Base-by-base conservation (phyloP, 2,888 invertebrate species). In the Xylota sylvarum region DNA sequence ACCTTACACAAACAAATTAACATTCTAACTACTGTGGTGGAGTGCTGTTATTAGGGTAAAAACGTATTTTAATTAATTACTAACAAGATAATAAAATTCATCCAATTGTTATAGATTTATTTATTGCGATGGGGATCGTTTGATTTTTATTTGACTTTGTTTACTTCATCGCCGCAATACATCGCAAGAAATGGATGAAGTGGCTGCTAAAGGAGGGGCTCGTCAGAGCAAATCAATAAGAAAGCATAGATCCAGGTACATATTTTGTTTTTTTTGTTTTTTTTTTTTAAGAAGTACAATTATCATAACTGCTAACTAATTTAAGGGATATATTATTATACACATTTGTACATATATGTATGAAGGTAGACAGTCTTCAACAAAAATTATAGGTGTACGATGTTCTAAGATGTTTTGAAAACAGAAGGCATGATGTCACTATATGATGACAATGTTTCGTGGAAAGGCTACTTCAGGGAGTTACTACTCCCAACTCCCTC, bases 201-300 rank as follows among this genome's bases (percentile, higher is more conserved):
- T 67, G 14, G 35, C 72, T 48, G 35, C 82, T 27, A 86, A 86
- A 69, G 86, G 73, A 77, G 81, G 67, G 72, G 72, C 86, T 77
- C 77, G 72, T 19, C 81, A 81, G 43, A 73, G 62, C 62, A 86
- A 86, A 69, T 46, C 82, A 48, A 19, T 30, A 50, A 46, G 77
- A 43, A 86, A 86, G 23, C 86, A 86, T 50, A 81, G 86, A 77
- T 86, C 86, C 67, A 86, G 86, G 86, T 86, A 73, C 1, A 12
- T n/a, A n/a, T 4, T 12, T 14, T 50, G 9, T 37, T 46, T 10
- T 0, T 23, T 50, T 30, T 30, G 5, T 3, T 52, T 69, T 12
- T 17, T 43, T 32, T 12, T n/a, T 23, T 50, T n/a, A n/a, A n/a
- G n/a, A n/a, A n/a, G n/a, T n/a, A n/a, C n/a, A n/a, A n/a, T n/a